Evolutionary conservation across 2,888 invertebrate species (phyloP).

Genomic region (Mechanitis messenoides): DNA sequence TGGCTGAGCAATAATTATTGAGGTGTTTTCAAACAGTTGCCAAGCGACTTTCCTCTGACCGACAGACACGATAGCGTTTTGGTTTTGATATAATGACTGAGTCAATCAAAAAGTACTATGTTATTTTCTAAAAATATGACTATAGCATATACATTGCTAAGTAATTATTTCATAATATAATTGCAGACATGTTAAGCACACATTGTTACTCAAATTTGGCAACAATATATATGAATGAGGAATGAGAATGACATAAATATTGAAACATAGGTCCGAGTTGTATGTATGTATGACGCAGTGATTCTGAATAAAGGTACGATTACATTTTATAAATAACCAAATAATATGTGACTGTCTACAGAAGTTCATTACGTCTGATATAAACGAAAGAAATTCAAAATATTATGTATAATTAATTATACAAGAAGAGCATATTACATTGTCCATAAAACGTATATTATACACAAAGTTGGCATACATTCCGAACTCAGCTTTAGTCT

Average conservation of each 20-base stretch:
- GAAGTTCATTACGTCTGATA: too few species aligned
- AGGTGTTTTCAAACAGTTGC: constrained; percentile 28
- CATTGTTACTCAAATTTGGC: constrained; percentile 6
- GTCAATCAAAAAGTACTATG: too few species aligned
- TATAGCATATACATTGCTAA: not conserved
- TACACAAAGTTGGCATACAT: constrained; percentile 16
- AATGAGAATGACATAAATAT: not conserved
- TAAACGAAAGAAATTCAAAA: not conserved
- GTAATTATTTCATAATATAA: not conserved
- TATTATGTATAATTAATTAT: not conserved
- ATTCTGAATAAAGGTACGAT: too few species aligned
- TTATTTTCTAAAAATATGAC: not conserved
- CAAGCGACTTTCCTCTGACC: constrained; percentile 19
- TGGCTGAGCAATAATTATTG: constrained; percentile 56
- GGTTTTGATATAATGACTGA: too few species aligned
- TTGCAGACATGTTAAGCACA: constrained; percentile 2
- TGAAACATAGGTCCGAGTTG: not conserved
- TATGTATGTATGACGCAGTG: too few species aligned
- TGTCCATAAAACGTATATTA: not conserved
- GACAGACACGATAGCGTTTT: constrained; percentile 14
- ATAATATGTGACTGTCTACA: too few species aligned
- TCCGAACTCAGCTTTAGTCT: constrained; percentile 18
- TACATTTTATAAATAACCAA: too few species aligned
- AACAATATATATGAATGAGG: not conserved
- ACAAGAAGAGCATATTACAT: not conserved